Evolutionary conservation across 2,797 vertebrate species (phyloP).

Genomic region (Pseudotriccus pelzelni): DNA sequence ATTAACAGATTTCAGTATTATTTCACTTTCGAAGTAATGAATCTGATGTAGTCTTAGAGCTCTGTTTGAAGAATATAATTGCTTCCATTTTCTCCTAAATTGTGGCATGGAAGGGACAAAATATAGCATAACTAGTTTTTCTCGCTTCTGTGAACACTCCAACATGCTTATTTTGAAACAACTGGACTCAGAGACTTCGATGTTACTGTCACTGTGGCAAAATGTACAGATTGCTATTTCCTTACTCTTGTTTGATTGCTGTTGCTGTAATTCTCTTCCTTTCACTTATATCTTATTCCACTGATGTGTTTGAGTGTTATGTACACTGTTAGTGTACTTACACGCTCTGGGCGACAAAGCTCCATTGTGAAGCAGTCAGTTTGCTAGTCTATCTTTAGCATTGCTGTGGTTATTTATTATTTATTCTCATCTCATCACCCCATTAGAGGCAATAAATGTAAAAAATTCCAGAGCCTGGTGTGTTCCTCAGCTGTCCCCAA

Average conservation of each 20-base stretch:
- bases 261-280: not conserved
- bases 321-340: not conserved
- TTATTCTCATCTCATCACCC: slow-evolving; percentile 17
- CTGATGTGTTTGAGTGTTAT: not conserved
- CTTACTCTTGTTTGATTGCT: not conserved
- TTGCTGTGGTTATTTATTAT: slow-evolving; percentile 29
- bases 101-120: not conserved
- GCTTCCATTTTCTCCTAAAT: not conserved
- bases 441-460: slow-evolving; percentile 23
- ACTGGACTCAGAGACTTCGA: not conserved
- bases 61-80: not conserved
- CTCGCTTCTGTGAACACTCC: not conserved
- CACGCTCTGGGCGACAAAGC: not conserved
- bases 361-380: not conserved
- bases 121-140: not conserved
- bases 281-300: not conserved
- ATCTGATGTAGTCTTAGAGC: not conserved
- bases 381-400: not conserved
- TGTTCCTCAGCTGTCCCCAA: not conserved
- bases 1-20: not conserved
- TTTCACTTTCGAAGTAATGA: not conserved
- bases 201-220: not conserved
- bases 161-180: not conserved
- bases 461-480: not conserved
- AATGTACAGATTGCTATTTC: not conserved